A percentile compares a stretch with the other conserved stretches of the same genome.
These are phyloP conservation scores for Tetragnatha montana DNA, from an alignment of 2,888 invertebrate genomes.

Conservation along the genomic window DNA sequence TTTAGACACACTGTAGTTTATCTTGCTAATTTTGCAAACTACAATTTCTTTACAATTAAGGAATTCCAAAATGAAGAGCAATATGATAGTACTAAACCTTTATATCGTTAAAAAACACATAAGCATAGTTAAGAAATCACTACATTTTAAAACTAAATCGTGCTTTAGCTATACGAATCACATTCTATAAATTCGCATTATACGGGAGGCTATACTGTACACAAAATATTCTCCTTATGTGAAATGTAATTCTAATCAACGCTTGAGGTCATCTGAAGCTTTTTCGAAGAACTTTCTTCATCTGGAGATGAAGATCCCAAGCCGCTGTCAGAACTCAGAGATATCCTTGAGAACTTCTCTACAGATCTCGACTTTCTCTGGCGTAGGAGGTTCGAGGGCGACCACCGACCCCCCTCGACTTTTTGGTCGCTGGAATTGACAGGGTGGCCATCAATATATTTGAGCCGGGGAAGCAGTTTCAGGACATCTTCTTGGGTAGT, in stretches of 20 bases:
- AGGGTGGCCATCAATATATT: slow-evolving; percentile 2
- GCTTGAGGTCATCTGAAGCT: background rate
- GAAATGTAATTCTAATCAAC: background rate
- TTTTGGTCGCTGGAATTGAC: background rate
- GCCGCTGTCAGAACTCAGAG: background rate
- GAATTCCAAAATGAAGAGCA: no score
- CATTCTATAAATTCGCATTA: background rate
- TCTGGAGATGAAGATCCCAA: background rate
- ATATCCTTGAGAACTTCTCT: slow-evolving; percentile 2
- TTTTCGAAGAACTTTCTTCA: background rate
- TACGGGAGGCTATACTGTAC: background rate
- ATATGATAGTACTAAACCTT: no score
- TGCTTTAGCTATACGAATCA: no score
- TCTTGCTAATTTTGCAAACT: no score
- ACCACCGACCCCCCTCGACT: background rate
- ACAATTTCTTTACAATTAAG: no score
- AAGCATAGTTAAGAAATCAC: no score
- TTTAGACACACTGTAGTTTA: no score
- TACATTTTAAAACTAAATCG: no score
- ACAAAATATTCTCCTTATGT: background rate
- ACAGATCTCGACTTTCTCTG: background rate
- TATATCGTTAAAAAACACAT: no score
- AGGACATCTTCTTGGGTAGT: background rate
- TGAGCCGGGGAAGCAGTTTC: slow-evolving; percentile 2
- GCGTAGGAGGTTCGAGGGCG: background rate